These are phyloP conservation scores for Anticlea derivata DNA, from an alignment of 2,888 invertebrate genomes.

Conservation along the genomic window DNA sequence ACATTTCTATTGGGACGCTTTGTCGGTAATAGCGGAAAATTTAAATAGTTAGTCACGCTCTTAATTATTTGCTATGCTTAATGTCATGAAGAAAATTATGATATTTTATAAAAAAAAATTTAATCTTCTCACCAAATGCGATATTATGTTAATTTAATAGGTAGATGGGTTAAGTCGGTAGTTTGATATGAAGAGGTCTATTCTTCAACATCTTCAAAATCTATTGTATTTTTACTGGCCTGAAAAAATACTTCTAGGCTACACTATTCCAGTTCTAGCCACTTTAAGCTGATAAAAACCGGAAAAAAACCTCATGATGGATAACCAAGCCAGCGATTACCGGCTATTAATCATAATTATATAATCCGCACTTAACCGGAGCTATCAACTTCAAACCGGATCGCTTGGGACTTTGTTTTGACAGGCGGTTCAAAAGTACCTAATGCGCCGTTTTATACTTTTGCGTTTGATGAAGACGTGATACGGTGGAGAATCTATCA, in stretches of 20 bases:
- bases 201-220: too few relatives aligned
- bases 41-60: too few relatives aligned
- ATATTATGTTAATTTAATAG: too few relatives aligned
- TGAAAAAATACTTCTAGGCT: too few relatives aligned
- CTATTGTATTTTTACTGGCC: too few relatives aligned
- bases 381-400: slow-evolving; percentile 39
- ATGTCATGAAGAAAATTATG: too few relatives aligned
- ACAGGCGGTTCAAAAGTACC: slow-evolving; percentile 9
- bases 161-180: too few relatives aligned
- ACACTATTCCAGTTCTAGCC: too few relatives aligned
- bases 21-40: background rate
- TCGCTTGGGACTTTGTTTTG: slow-evolving; percentile 25
- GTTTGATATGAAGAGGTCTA: too few relatives aligned
- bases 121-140: too few relatives aligned
- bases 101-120: too few relatives aligned
- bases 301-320: slow-evolving; percentile 40
- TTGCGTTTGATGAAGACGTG: background rate
- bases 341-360: slow-evolving; percentile 54
- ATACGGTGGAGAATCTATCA: background rate
- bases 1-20: background rate
- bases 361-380: slow-evolving; percentile 39
- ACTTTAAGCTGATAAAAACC: slow-evolving; percentile 22
- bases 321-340: slow-evolving; percentile 46
- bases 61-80: too few relatives aligned
- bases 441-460: background rate